Evolutionary conservation across 64 coral and sea anemone genomes (phyloP).

Genomic region (Porites australiensis): DNA sequence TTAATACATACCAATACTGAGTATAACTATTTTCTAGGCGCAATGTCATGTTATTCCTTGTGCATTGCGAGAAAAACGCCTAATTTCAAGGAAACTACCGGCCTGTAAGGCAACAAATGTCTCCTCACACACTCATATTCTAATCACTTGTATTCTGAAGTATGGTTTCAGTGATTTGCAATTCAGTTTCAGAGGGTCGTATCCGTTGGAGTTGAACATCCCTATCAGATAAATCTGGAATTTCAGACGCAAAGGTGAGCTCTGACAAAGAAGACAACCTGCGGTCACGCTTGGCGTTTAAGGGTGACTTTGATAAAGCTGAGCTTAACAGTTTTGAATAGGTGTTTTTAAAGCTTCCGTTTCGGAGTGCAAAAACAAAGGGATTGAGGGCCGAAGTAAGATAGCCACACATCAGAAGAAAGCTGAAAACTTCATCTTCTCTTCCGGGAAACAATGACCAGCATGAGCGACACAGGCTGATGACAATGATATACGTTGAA

Average conservation of each 20-base stretch:
- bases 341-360: neutral
- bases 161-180: neutral
- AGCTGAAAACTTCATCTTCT: conserved; percentile 26
- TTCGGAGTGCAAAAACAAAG: conserved; percentile 63
- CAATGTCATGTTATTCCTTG: no score
- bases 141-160: neutral
- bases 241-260: neutral
- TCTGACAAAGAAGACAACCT: neutral
- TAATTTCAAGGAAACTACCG: no score
- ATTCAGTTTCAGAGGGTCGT: neutral
- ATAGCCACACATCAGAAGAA: conserved; percentile 53
- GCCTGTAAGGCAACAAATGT: no score
- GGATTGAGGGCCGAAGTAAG: conserved; percentile 63
- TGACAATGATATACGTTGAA: neutral
- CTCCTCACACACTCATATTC: neutral
- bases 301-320: neutral
- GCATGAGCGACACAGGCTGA: neutral
- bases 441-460: neutral
- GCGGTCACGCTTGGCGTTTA: neutral
- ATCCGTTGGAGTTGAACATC: neutral
- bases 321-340: neutral
- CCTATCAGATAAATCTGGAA: neutral
- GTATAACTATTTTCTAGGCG: no score
- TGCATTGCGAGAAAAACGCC: no score
- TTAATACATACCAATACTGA: no score